Percentiles rank a stretch among this genome's conserved stretches.
Conservation (phyloP, 2,888 invertebrate genomes). For the Penaeus monodon region DNA sequence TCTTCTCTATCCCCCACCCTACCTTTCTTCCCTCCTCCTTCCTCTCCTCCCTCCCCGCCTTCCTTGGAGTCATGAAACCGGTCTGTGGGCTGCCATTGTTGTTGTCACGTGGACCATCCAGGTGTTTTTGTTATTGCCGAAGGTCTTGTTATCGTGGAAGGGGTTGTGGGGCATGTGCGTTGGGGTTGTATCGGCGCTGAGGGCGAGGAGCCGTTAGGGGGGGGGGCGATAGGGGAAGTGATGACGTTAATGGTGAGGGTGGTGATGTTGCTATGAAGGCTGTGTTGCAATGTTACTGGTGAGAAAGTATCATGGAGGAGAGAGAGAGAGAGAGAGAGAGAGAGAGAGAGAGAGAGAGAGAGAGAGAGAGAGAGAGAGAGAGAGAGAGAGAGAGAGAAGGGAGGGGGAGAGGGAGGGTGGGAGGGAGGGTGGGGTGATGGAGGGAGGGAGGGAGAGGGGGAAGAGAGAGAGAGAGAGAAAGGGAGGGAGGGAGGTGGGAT, state of each 20-base stretch:
- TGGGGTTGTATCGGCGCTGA: too few species aligned
- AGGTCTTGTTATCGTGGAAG: too few species aligned
- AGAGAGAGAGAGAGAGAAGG: not conserved
- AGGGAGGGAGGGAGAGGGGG: not conserved
- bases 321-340: not conserved
- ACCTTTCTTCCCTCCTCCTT: conserved; percentile 19
- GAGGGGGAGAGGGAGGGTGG: too few species aligned
- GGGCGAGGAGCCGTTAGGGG: too few species aligned
- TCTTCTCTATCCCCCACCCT: not conserved
- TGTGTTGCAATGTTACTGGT: too few species aligned
- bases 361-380: not conserved
- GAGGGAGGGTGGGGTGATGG: too few species aligned
- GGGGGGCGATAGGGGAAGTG: too few species aligned
- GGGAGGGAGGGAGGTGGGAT: not conserved
- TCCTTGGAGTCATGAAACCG: not conserved
- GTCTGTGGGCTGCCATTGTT: not conserved
- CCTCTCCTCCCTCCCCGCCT: not conserved
- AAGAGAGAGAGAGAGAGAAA: not conserved
- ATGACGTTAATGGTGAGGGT: too few species aligned
- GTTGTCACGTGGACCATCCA: too few species aligned
- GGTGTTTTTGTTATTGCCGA: too few species aligned
- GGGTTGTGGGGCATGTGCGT: too few species aligned
- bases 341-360: not conserved
- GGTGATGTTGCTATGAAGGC: too few species aligned
- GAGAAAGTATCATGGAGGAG: not conserved